Base-by-base conservation (phyloP, 2,888 invertebrate species). In the Campoplex nolae region DNA sequence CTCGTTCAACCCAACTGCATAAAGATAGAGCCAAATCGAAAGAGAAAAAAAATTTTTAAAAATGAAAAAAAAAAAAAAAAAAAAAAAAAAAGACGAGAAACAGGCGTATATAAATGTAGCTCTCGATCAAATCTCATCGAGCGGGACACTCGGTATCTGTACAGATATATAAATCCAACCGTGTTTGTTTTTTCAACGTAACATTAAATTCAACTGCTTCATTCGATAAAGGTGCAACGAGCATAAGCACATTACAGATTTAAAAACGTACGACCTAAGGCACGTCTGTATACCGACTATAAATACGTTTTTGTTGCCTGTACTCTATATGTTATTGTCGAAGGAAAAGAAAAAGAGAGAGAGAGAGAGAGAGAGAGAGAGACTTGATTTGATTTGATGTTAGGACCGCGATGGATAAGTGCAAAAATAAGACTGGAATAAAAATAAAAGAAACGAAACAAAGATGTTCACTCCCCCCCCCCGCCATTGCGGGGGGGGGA, bases 321-420 rank as follows among this genome's bases (percentile, higher is more conserved):
- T 75, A 51, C 71, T 42, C 84, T 80, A 54, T 71, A 83, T 65
- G 80, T 83, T 86, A 71, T 76, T 56, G 68, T 75, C 45, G 74
- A 82, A 38, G 6, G 38, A 38, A 38, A 38, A 3, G 58, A 56
- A 32, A 13, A 8, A 28, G 28, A 4, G 35, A 11, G 45, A 65
- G 58, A 56, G 42, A 13, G 16, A 28, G 28, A 4, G 35, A 11
- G 45, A 65, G 23, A 23, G 23, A 23, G 23, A 23, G 23, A 23
- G 23, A 0, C 23, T 23, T 23, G 23, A 23, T 23, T 23, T 23
- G 23, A 23, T 23, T 23, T 23, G 23, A 23, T 23, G 23, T 23
- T 0, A 23, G 23, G 23, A 23, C 23, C 23, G 23, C 23, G 23
- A 0, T 23, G 23, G 23, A 23, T 23, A 23, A 23, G 23, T 23